Base-by-base conservation (phyloP, 2,797 vertebrate species). In the Arremon brunneinucha region DNA sequence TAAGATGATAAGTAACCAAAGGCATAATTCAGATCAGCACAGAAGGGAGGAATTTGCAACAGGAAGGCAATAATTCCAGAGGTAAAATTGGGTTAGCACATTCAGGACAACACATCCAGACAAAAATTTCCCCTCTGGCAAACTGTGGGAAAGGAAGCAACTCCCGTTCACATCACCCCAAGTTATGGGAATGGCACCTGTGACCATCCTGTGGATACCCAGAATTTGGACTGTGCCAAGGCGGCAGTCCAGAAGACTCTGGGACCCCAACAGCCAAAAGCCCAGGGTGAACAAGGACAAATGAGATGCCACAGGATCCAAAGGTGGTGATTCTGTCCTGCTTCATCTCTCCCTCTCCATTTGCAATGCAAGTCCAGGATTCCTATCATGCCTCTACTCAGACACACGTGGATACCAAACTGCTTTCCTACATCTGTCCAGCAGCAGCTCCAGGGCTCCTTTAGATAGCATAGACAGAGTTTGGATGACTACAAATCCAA, bases 91-190 rank as follows among this genome's bases (percentile, higher is more conserved):
- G 5, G 22, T 59, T 59, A 46, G 14, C 30, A 44, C 37, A 50
- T 24, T 56, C 24, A 14, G 8, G 2, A 50, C n/a, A 37, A 43
- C 6, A 27, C 8, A 57, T 12, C n/a, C 0, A 0, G 21, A 41
- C 10, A 71, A 59, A 39, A 20, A 30, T 19, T 26, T 10, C 39
- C 4, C 14, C 6, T 41, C 4, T 41, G 46, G 26, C 10, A 59
- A 71, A 27, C 18, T 32, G n/a, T 23, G 15, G 22, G 39, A 83
- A 78, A 83, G 59, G 46, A 71, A 46, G 12, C 4, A 14, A 12
- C 6, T 52, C 4, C 19, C 18, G 6, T 8, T 46, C 8, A 52
- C 7, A 5, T 27, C 49, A 32, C 30, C 30, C 22, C 12, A 59
- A 34, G 4, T 12, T 13, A 6, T 2, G 18, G 26, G 30, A 90